These are phyloP conservation scores for Venustaconcha ellipsiformis DNA, from an alignment of 1,140 invertebrate species.

Conservation along the genomic window DNA sequence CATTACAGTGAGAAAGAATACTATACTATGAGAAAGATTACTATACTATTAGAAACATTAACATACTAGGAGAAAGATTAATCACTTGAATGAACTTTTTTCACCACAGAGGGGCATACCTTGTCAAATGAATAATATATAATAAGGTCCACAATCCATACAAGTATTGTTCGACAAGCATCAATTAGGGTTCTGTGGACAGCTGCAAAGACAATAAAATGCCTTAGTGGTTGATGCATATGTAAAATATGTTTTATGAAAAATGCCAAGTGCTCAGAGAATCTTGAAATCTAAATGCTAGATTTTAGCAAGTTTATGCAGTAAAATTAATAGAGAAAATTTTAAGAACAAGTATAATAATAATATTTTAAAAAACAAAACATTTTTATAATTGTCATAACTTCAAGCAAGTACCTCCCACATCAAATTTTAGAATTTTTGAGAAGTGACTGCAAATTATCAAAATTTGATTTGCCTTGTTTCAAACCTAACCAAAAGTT, in stretches of 20 bases:
- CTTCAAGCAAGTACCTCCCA: too few relatives aligned
- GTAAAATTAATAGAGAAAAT: neutral
- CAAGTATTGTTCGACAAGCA: conserved; percentile 64
- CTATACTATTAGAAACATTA: too few relatives aligned
- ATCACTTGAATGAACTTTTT: neutral
- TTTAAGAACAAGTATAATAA: neutral
- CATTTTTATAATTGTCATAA: neutral
- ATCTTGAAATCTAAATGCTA: too few relatives aligned
- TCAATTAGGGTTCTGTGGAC: conserved; percentile 66
- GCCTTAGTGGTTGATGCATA: neutral
- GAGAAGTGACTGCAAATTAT: too few relatives aligned
- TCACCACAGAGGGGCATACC: conserved; percentile 32
- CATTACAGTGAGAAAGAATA: neutral
- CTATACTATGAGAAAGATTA: too few relatives aligned
- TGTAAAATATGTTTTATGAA: neutral
- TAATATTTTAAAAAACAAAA: neutral
- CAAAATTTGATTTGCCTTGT: too few relatives aligned
- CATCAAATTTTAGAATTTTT: too few relatives aligned
- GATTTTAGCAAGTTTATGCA: neutral
- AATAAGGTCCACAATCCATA: conserved; percentile 59
- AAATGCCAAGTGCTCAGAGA: too few relatives aligned
- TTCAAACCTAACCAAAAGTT: too few relatives aligned
- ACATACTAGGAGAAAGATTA: neutral
- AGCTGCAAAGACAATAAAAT: conserved; percentile 48
- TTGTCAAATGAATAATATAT: conserved; percentile 63